These are phyloP conservation scores for Salvelinus alpinus DNA, from an alignment of 2,113 vertebrate genomes.

Conservation along the genomic window DNA sequence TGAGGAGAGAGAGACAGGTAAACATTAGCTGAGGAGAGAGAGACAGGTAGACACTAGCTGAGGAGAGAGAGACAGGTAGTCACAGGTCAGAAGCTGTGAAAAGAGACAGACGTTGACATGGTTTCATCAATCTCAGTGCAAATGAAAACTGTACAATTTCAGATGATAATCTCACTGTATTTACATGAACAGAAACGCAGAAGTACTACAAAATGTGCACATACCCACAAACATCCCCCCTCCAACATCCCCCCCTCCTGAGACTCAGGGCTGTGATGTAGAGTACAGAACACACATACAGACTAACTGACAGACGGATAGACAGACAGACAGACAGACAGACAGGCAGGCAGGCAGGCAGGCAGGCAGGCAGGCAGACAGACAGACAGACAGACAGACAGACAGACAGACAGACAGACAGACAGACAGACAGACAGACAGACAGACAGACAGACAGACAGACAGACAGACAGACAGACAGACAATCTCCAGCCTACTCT, in stretches of 20 bases:
- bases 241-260: neutral
- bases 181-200: neutral
- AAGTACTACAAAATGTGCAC: neutral
- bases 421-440: no score
- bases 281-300: constrained; percentile 8
- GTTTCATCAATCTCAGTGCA: neutral
- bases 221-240: neutral
- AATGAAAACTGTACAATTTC: neutral
- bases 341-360: neutral
- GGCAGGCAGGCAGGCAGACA: neutral
- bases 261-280: constrained; percentile 7
- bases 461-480: no score
- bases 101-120: neutral
- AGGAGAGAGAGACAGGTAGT: neutral
- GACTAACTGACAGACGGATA: neutral
- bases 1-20: no score
- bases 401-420: no score
- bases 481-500: no score
- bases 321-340: no score
- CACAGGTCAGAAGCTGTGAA: neutral
- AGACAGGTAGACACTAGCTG: neutral
- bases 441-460: no score
- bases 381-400: no score
- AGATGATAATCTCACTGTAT: neutral
- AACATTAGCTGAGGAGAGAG: no score